These are phyloP conservation scores for Aythya baeri DNA, from an alignment of 2,113 vertebrate species.

Conservation along the genomic window DNA sequence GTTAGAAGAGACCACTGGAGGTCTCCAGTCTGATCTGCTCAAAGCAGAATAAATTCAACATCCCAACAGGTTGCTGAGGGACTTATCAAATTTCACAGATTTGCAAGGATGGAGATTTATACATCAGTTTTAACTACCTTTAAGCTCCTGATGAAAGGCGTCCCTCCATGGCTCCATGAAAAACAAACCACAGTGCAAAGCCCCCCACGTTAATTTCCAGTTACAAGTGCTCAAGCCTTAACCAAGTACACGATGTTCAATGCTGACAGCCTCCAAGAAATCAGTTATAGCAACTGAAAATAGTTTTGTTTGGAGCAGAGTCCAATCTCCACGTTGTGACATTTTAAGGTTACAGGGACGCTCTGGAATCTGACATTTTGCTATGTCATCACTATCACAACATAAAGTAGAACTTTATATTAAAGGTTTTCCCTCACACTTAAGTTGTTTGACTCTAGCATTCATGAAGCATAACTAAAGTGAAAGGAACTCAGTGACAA, in stretches of 20 bases:
- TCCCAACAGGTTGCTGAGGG: neutral
- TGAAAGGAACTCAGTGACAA: neutral
- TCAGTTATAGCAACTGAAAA: neutral
- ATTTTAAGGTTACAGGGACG: neutral
- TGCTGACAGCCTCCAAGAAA: neutral
- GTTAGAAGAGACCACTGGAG: neutral
- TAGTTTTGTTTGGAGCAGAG: neutral
- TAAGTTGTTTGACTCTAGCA: neutral
- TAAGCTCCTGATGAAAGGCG: neutral
- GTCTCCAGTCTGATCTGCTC: neutral
- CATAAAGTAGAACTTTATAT: neutral
- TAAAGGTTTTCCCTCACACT: neutral
- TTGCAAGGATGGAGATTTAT: neutral
- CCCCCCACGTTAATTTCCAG: neutral
- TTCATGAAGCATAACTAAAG: neutral
- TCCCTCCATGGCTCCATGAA: neutral
- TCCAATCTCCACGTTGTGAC: neutral
- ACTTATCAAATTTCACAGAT: no score
- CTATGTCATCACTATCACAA: neutral
- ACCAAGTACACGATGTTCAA: neutral
- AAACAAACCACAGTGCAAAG: neutral
- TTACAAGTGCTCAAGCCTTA: neutral
- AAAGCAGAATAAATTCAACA: neutral
- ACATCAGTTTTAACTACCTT: neutral
- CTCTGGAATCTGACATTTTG: neutral